Evolutionary conservation across 2,113 vertebrate genomes (phyloP), one percentile per base, ranked within the genome.

Genomic region (Sceloporus undulatus): DNA sequence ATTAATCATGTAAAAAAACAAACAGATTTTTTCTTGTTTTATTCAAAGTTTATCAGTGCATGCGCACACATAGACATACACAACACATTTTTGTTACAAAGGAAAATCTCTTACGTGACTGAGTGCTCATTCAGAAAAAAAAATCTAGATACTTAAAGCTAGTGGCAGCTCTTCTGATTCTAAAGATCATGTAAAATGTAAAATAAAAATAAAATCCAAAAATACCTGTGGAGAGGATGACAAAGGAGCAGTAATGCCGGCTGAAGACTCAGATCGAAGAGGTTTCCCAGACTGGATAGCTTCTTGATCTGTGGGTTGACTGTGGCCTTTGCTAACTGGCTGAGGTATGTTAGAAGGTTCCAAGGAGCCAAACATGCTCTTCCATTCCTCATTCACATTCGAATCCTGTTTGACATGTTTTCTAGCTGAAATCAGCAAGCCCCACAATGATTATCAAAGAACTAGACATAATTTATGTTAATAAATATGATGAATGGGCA

Each of bases 341-440:
- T 97, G 92, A 4, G 97, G 91, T n/a, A 96, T 93, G 84, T 86
- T 97, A 1, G 98, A 74, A 62, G 98, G 98, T 82, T 99, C 99
- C 97, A 99, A 96, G 3, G 98, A 99, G 18, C 99, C 99, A 88
- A 99, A 99, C 98, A 99, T 99, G 95, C 98, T 99, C 95, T 98
- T 99, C 99, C 99, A 99, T 95, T 99, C 99, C 94, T 99, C 98
- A 88, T 99, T 99, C 93, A 99, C 97, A 92, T 98, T 98, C 19
- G 98, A 98, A 94, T 99, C 99, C 96, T 98, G 98, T 93, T 99
- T 99, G 18, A 98, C 96, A 4, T 99, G 98, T 90, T 99, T 99
- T 95, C 98, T 98, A 77, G 98, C 98, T 99, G 86, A 19, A 89
- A 91, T 40, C 2, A 87, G 1, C 6, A 48, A 62, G 6, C 3